A percentile compares a stretch with the other conserved stretches of the same genome.
These are phyloP conservation scores for Trichechus manatus DNA, from an alignment of 2,113 vertebrate genomes.

Conservation along the genomic window DNA sequence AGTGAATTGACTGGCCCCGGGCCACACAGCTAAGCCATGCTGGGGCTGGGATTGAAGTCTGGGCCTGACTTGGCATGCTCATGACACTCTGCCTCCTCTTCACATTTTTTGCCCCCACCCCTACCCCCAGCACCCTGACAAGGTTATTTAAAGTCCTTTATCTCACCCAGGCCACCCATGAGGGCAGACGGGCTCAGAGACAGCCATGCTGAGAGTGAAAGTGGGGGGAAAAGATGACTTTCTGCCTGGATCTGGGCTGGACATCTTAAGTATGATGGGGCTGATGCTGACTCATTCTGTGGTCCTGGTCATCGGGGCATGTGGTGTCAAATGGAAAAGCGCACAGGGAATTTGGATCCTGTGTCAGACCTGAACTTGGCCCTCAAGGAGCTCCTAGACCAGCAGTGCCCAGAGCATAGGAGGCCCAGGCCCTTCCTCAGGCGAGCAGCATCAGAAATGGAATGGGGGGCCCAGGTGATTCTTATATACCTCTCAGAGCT, in stretches of 20 bases:
- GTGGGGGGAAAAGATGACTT: not conserved
- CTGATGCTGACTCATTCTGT: not conserved
- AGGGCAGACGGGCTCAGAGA: not conserved
- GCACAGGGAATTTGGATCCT: no score
- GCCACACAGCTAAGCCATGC: not conserved
- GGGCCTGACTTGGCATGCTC: not conserved
- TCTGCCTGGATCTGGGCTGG: not conserved
- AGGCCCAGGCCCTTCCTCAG: not conserved
- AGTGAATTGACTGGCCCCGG: rapidly evolving
- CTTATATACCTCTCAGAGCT: not conserved
- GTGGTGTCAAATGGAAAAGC: not conserved
- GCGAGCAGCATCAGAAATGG: not conserved
- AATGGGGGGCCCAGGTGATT: not conserved
- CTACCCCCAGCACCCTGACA: not conserved
- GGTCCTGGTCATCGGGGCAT: not conserved
- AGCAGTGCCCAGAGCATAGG: not conserved
- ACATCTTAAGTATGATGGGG: not conserved
- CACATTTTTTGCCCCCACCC: rapidly evolving
- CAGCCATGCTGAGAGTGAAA: not conserved
- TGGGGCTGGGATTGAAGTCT: not conserved
- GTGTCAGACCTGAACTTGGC: not conserved
- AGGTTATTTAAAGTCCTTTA: not conserved
- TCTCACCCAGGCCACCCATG: not conserved
- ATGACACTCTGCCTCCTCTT: not conserved
- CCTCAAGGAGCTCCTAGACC: not conserved